Evolutionary conservation across 2,113 vertebrate species (phyloP), one percentile per base, ranked within the genome.

Genomic region (Gallinago paraguaiae): DNA sequence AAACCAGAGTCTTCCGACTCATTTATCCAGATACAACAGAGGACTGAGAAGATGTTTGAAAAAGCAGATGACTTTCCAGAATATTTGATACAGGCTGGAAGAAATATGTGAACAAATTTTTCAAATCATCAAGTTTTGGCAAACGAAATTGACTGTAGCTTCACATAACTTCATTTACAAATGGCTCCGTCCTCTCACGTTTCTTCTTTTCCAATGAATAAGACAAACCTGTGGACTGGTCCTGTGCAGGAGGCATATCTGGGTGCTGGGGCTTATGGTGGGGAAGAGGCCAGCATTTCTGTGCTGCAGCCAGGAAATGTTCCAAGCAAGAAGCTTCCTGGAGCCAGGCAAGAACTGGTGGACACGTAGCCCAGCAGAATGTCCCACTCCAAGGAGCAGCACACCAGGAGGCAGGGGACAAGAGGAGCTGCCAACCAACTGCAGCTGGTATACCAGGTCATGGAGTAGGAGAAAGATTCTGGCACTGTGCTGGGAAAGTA

Each of bases 61-160:
- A 86, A 68, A 91, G 63, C 86, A 91, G 80, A 86, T 86, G 80
- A 88, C 15, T 94, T 94, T 84, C 88, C 80, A 92, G 91, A 94
- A 83, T 82, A 93, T 89, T 93, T 93, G 92, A 94, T 94, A 92
- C 57, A 90, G 65, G 22, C 88, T 96, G 88, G 46, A 96, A 88
- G 70, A 86, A 84, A 84, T 65, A 89, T 63, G 77, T 0, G 2
- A 96, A 84, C 57, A 81, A 96, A 57, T 82, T 89, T 94, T 95
- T 96, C 64, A 93, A 86, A 91, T 87, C 86, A 43, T 61, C 65
- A 27, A 86, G 78, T 27, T 93, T 69, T 89, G 88, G 93, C 80
- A 97, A 92, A 96, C 78, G 81, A 90, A 96, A 69, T 27, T 86
- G 77, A 92, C 88, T 91, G 86, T 17, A 86, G 69, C 28, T 95